Conservation (phyloP, 2,888 invertebrate genomes). For the Caenorhabditis afra region DNA sequence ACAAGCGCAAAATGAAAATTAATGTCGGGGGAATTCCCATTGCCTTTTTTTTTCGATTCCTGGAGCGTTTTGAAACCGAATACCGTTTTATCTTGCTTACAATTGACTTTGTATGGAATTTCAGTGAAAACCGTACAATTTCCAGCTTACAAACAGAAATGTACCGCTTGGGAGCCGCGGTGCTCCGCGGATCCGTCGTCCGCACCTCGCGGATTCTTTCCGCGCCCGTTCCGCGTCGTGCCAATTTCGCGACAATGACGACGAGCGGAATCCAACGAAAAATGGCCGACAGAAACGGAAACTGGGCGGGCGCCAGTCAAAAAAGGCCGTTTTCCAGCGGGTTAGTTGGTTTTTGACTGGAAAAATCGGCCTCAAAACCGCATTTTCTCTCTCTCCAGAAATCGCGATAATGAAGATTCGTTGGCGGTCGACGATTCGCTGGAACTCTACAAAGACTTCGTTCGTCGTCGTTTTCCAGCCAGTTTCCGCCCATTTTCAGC, state of each 20-base stretch:
- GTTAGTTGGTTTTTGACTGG: neutral
- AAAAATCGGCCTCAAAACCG: neutral
- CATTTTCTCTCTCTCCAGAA: neutral
- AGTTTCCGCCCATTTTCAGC: no score
- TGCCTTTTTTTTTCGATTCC: neutral
- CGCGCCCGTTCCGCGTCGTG: slow-evolving; percentile 12
- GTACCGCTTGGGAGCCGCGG: slow-evolving; percentile 35
- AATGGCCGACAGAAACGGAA: neutral
- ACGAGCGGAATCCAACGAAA: slow-evolving; percentile 7
- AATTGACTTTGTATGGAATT: no score
- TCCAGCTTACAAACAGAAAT: slow-evolving; percentile 37
- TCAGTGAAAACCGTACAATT: neutral
- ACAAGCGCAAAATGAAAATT: no score
- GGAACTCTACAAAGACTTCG: slow-evolving; percentile 53
- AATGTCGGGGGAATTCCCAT: neutral
- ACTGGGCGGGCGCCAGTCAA: slow-evolving; percentile 4
- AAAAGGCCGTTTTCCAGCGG: slow-evolving; percentile 21
- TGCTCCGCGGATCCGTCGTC: slow-evolving; percentile 38
- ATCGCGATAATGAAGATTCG: slow-evolving; percentile 36
- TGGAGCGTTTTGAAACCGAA: neutral
- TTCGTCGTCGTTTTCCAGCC: no score
- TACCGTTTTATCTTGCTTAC: neutral
- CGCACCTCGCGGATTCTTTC: slow-evolving; percentile 24
- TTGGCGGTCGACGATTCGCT: slow-evolving; percentile 38
- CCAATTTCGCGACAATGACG: slow-evolving; percentile 22